Conservation (phyloP, 2,113 vertebrate species). For the Notiomystis cincta region DNA sequence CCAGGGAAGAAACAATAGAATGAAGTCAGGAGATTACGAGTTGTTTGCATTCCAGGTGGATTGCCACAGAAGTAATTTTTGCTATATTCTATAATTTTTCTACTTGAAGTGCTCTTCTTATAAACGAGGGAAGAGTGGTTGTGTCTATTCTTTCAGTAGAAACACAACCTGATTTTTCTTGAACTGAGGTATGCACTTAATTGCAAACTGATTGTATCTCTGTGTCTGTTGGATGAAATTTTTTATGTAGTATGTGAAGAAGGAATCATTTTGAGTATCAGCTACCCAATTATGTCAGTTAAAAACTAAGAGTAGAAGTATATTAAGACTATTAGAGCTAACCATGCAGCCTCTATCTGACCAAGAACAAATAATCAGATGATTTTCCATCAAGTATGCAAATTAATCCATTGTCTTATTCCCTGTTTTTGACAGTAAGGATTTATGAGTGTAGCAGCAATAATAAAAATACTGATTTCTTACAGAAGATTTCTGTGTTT, state of each 20-base stretch:
- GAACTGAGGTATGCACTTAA: background rate
- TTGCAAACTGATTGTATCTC: background rate
- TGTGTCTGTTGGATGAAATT: background rate
- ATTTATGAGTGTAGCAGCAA: background rate
- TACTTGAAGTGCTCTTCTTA: background rate
- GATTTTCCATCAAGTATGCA: background rate
- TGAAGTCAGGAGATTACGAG: background rate
- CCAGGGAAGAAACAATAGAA: background rate
- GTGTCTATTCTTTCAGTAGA: background rate
- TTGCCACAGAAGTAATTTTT: background rate
- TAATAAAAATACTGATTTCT: background rate
- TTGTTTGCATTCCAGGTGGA: background rate
- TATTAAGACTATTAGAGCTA: background rate
- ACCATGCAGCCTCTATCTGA: background rate
- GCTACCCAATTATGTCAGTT: background rate
- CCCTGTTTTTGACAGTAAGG: accelerated
- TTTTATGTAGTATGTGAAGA: background rate
- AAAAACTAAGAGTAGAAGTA: background rate
- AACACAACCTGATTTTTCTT: background rate
- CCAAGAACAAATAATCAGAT: background rate
- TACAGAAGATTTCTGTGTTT: background rate
- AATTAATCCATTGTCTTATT: background rate
- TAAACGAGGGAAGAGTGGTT: background rate
- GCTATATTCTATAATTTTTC: background rate
- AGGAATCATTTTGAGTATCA: background rate